Evolutionary conservation across 2,113 vertebrate species (phyloP), one percentile per base, ranked within the genome.

Genomic region (Lonchura striata): DNA sequence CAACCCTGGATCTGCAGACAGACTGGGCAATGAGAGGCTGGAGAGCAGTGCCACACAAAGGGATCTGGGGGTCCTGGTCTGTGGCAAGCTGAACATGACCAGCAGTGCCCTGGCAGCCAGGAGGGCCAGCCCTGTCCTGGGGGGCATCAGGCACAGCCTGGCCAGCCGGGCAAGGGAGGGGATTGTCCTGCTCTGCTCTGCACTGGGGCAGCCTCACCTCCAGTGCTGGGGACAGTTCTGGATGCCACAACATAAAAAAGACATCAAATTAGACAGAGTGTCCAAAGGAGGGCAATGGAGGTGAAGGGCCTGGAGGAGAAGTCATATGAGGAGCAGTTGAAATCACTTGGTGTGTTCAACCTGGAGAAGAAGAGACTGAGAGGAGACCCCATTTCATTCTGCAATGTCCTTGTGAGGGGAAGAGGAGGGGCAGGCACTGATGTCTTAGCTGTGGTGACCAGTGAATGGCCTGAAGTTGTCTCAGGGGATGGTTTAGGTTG

Each of bases 181-280:
- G 37, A 61, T 44, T 82, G 66, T 82, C 66, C 66, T 0, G n/a
- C 25, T 53, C 66, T 71, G 37, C 66, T 52, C 80, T 71, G 66
- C 3, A 0, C 66, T 82, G 66, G 37, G 31, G 25, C 16, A 0
- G 47, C 66, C 80, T 70, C 80, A 61, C 37, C 56, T 61, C 24
- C 2, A 60, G 46, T 7, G 80, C 54, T 82, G 46, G 54, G 61
- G 65, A 6, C 20, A 82, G 46, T 0, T 24, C 2, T 50, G 80
- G 35, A 25, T 35, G 25, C 5, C 33, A 44, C 47, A 1, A 2
- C 3, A 1, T 10, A 4, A 42, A 3, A 41, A 3, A 8, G 15
- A 60, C 1, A n/a, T 2, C 2, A 1, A 60, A 6, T 7, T 52
- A 0, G 27, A 0, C 37, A 35, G 39, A 52, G 25, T 13, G 13